These are phyloP conservation scores for Polyergus mexicanus DNA, from an alignment of 1,140 invertebrate genomes.

Conservation along the genomic window DNA sequence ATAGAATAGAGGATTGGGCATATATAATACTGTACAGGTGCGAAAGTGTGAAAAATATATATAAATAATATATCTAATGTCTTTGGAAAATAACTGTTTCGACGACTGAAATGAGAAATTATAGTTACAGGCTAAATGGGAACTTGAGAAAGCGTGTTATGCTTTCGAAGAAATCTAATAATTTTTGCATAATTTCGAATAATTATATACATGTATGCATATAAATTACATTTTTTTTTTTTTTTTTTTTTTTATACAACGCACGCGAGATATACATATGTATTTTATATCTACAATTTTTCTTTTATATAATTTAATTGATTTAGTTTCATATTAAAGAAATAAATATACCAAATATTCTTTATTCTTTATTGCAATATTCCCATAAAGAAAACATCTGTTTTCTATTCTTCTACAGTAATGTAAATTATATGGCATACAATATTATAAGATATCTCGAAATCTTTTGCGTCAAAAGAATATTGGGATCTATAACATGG, in stretches of 20 bases:
- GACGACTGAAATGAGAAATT: background rate
- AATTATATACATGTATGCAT: background rate
- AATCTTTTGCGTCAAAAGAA: background rate
- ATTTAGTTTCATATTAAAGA: background rate
- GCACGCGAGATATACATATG: background rate
- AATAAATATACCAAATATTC: background rate
- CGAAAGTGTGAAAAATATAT: background rate
- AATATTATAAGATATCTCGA: background rate
- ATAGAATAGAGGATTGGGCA: background rate
- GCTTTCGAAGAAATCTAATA: too few species aligned
- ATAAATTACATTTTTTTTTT: too few species aligned
- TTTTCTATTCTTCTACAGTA: background rate
- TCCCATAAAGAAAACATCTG: background rate
- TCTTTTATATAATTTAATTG: background rate
- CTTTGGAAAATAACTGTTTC: background rate
- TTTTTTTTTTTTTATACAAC: too few species aligned
- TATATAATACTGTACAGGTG: background rate
- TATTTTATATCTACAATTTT: background rate
- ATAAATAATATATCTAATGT: background rate
- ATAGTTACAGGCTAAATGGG: background rate
- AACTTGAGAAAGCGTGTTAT: background rate
- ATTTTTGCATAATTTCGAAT: background rate
- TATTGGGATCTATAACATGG: background rate
- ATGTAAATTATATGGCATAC: constrained; percentile 2
- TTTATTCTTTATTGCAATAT: background rate